Percentiles rank a stretch among this genome's conserved stretches.
Conservation (phyloP, 2,113 vertebrate species). For the Arenaria interpres region DNA sequence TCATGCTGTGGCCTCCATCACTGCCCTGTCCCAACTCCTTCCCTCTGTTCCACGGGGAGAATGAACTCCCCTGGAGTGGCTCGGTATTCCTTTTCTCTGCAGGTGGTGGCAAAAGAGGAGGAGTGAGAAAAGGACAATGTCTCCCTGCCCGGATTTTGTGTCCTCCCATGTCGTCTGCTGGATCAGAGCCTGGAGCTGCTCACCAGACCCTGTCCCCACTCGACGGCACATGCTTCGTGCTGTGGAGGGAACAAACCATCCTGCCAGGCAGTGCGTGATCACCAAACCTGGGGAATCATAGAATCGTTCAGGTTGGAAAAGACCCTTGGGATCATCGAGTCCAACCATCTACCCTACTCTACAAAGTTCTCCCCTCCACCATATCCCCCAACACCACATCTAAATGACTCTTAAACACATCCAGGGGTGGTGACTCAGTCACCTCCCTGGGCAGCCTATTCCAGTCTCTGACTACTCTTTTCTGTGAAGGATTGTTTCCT, state of each 20-base stretch:
- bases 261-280: neutral
- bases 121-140: accelerated
- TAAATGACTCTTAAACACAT: too few species aligned
- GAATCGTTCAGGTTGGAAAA: too few species aligned
- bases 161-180: constrained; percentile 45
- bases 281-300: neutral
- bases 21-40: neutral
- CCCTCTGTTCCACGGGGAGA: neutral
- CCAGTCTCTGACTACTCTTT: too few species aligned
- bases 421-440: too few species aligned
- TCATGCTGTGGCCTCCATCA: too few species aligned
- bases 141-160: constrained; percentile 15
- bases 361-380: too few species aligned
- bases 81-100: neutral
- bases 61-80: accelerated
- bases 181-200: constrained; percentile 32
- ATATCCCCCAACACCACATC: too few species aligned
- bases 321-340: too few species aligned
- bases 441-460: too few species aligned
- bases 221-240: neutral
- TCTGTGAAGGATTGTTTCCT: too few species aligned
- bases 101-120: neutral
- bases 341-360: too few species aligned
- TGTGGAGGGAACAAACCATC: neutral
- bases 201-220: neutral